These are phyloP conservation scores for Adelognathus sp. DNA, from an alignment of 2,888 invertebrate species.

Conservation along the genomic window DNA sequence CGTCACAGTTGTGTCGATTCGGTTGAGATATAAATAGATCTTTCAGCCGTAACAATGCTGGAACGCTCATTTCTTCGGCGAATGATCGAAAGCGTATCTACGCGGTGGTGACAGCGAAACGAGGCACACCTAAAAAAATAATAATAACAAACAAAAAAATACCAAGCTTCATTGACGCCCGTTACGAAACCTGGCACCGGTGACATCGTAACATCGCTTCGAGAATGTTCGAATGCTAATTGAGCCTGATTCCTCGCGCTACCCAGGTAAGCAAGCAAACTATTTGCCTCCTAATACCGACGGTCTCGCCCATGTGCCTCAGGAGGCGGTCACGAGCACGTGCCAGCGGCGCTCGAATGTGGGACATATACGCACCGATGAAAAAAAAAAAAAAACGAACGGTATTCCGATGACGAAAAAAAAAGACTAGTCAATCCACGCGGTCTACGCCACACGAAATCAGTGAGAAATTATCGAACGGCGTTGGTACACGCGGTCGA, in stretches of 20 bases:
- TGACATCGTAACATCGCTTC: conserved; percentile 10
- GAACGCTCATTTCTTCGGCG: not conserved
- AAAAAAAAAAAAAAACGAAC: conserved; percentile 1
- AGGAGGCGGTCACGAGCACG: conserved; percentile 35
- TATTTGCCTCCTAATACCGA: conserved; percentile 1
- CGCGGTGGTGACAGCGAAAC: not conserved
- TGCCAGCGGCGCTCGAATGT: conserved; percentile 11
- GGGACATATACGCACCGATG: conserved; percentile 2
- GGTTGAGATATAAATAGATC: not conserved
- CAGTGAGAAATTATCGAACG: not conserved
- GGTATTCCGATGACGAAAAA: conserved; percentile 1
- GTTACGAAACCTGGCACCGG: conserved; percentile 33
- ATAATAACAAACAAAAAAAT: too few species aligned
- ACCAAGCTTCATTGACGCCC: not conserved
- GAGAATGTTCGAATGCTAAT: conserved; percentile 45
- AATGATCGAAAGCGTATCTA: not conserved
- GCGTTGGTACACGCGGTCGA: not conserved
- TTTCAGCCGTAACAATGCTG: not conserved
- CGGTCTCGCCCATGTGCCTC: not conserved
- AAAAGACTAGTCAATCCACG: not conserved
- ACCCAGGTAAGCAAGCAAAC: not conserved
- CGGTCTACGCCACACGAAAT: not conserved
- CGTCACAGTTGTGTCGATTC: not conserved
- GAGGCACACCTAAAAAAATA: not conserved
- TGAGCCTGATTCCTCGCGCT: conserved; percentile 36